Evolutionary conservation across 1,140 invertebrate species (phyloP), one percentile per base, ranked within the genome.

Genomic region (Drosophila rhopaloa): DNA sequence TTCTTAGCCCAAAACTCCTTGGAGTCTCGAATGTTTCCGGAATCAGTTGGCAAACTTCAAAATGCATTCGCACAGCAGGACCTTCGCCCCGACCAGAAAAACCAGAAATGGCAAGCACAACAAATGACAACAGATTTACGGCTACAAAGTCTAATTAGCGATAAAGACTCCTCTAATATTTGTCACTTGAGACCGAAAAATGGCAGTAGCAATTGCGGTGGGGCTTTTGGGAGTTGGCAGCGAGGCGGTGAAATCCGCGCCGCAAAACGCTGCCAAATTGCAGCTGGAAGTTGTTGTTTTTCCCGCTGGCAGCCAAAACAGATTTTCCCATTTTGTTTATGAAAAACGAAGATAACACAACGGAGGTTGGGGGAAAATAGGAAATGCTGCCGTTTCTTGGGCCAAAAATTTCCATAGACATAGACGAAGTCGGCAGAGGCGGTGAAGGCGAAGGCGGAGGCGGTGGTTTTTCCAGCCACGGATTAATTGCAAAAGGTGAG

Each of bases 101-200:
- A 14, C 13, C 35, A 71, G 41, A 67, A 40, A 53, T 29, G 24
- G 48, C 71, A 81, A 65, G 72, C 43, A 61, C 53, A 76, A 57
- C 62, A 84, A 83, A 84, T 88, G 83, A 86, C 79, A 86, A 83
- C 83, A 88, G 83, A 86, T 88, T 86, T 86, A 88, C 84, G 83
- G 83, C 84, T 88, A 88, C 83, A 81, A 86, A 86, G 83, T 86
- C 83, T 86, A 86, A 86, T 86, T 86, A 86, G 83, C 83, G 83
- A 88, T 88, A 88, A 88, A 88, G 83, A 88, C 83, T 88, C 79
- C 84, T 88, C 84, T 88, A 88, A 88, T 88, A 88, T 88, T 88
- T 88, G 83, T 88, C 83, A 88, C 83, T 88, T 80, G 83, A 88
- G 83, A 88, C 84, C 84, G 76, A 89, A 89, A 83, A 86, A 76